These are phyloP conservation scores for Torymus texanus DNA, from an alignment of 2,888 invertebrate species.

Conservation along the genomic window DNA sequence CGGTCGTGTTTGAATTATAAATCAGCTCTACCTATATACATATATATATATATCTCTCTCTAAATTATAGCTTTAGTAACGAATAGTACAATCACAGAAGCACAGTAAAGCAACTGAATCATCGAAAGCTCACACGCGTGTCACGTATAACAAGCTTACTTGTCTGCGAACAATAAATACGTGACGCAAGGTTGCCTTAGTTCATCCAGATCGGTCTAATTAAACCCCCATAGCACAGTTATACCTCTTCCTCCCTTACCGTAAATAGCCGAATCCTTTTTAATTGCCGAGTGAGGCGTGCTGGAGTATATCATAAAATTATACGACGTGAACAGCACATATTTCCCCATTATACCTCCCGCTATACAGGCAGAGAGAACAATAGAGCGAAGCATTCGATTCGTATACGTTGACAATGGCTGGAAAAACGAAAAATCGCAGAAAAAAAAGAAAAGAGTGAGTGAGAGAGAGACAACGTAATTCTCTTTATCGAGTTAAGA, in stretches of 20 bases:
- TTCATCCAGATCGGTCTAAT: too few species aligned
- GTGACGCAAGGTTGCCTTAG: too few species aligned
- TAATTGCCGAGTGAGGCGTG: neutral
- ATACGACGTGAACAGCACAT: neutral
- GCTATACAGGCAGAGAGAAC: neutral
- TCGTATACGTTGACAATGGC: neutral
- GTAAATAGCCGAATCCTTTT: neutral
- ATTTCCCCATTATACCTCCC: neutral
- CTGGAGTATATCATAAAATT: neutral
- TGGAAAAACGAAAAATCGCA: neutral
- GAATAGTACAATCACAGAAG: too few species aligned
- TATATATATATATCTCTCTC: too few species aligned
- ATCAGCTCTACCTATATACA: too few species aligned
- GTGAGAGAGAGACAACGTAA: neutral
- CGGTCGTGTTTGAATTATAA: too few species aligned
- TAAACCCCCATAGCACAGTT: neutral
- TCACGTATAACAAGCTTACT: too few species aligned
- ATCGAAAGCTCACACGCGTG: too few species aligned
- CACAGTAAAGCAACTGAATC: too few species aligned
- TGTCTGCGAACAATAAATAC: too few species aligned
- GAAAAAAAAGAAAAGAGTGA: too few species aligned
- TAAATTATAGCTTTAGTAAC: too few species aligned
- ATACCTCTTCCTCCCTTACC: neutral
- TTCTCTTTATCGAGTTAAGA: slow-evolving; percentile 24
- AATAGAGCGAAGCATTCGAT: neutral